These are phyloP conservation scores for Chaetogeoica ovagalla DNA, from an alignment of 2,888 invertebrate species.

Conservation along the genomic window DNA sequence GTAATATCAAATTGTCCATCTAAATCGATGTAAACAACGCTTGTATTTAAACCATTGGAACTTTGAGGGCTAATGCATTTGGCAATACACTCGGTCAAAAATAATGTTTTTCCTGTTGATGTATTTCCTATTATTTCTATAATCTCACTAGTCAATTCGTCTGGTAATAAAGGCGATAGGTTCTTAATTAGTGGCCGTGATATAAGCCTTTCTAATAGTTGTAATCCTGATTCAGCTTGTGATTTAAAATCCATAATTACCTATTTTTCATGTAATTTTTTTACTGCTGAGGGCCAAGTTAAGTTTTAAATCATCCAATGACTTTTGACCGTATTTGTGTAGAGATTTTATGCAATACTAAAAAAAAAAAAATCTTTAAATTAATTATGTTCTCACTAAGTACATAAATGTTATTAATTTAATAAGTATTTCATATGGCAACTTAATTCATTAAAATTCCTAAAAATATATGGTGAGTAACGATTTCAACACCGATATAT, in stretches of 20 bases:
- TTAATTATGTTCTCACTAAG: neutral
- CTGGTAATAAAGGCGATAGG: constrained; percentile 61
- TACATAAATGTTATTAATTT: neutral
- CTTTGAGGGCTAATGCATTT: constrained; percentile 61
- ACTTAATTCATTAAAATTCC: neutral
- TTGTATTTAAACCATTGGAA: constrained; percentile 60
- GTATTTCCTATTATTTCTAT: constrained; percentile 63
- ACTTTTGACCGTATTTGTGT: constrained; percentile 42
- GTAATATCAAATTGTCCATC: constrained; percentile 62
- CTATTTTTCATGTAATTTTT: constrained; percentile 12
- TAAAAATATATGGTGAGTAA: neutral
- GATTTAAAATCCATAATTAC: constrained; percentile 53
- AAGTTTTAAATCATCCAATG: constrained; percentile 40
- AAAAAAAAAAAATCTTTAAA: neutral
- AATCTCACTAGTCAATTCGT: constrained; percentile 60
- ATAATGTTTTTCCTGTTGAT: constrained; percentile 62
- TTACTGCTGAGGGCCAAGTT: constrained; percentile 36
- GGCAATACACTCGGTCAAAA: constrained; percentile 62
- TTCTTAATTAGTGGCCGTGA: constrained; percentile 59
- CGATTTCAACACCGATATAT: neutral
- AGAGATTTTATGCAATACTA: constrained; percentile 43
- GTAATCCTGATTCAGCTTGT: constrained; percentile 66
- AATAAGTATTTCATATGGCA: neutral
- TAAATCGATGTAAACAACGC: constrained; percentile 62
- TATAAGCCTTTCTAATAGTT: constrained; percentile 64